phyloP scores from a whole-genome alignment of 2,888 invertebrate species.

The Amblyjoppa fuscipennis region DNA sequence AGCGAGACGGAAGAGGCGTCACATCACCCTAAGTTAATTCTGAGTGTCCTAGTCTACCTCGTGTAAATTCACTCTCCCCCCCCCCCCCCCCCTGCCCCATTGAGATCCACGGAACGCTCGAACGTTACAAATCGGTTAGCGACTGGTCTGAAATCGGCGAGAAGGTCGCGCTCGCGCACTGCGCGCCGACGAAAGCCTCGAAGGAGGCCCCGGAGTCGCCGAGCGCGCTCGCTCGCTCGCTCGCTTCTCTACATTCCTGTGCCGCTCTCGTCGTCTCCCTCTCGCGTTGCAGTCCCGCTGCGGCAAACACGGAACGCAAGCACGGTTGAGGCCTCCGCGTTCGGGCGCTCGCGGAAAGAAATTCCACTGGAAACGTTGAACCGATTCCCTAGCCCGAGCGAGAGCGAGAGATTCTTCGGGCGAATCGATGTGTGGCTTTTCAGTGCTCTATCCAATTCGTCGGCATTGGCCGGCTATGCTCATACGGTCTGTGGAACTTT shows the following conservation, averaged over 20 bases:
- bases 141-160: slow-evolving; percentile 52
- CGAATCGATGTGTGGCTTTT: slow-evolving; percentile 57
- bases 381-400: slow-evolving; percentile 58
- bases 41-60: background rate
- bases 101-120: slow-evolving; percentile 27
- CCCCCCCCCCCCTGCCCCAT: background rate
- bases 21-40: background rate
- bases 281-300: slow-evolving; percentile 47
- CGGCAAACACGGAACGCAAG: slow-evolving; percentile 27
- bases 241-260: slow-evolving; percentile 66
- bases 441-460: slow-evolving; percentile 47
- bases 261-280: slow-evolving; percentile 49
- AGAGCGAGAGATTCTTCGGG: slow-evolving; percentile 57
- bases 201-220: slow-evolving; percentile 31
- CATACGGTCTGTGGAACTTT: background rate
- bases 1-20: background rate
- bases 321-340: slow-evolving; percentile 37
- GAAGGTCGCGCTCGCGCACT: slow-evolving; percentile 43
- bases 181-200: slow-evolving; percentile 29
- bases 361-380: slow-evolving; percentile 69
- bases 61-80: background rate
- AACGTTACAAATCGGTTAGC: slow-evolving; percentile 47
- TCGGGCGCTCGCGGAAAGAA: slow-evolving; percentile 61
- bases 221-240: slow-evolving; percentile 51
- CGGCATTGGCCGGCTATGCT: slow-evolving; percentile 28